Percentiles rank a stretch among this genome's conserved stretches.
Evolutionary conservation across 2,113 vertebrate genomes (phyloP).

Genomic region (Odontesthes bonariensis): DNA sequence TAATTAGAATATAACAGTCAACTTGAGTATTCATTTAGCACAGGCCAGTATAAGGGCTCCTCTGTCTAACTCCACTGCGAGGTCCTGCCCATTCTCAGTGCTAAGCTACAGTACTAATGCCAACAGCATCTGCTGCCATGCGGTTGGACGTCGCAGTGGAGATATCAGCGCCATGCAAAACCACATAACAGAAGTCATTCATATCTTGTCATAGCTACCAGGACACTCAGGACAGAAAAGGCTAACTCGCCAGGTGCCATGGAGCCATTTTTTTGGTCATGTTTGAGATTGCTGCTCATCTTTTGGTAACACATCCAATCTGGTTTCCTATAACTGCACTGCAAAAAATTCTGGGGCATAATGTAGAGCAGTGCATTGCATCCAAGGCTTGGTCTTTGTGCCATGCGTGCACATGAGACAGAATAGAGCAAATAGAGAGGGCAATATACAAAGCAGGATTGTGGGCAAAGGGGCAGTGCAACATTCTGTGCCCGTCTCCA

Average conservation of each 20-base stretch:
- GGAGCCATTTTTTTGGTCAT: conserved; percentile 56
- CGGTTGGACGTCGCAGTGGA: conserved; percentile 78
- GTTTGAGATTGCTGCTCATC: conserved; percentile 26
- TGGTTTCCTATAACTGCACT: conserved; percentile 55
- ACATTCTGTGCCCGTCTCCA: conserved; percentile 74
- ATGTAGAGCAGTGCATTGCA: conserved; percentile 75
- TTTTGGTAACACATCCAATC: conserved; percentile 53
- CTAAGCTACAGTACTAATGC: conserved; percentile 73
- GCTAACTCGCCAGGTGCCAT: conserved; percentile 42
- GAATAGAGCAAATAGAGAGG: conserved; percentile 55
- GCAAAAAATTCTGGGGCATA: conserved; percentile 61
- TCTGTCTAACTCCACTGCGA: conserved; percentile 81
- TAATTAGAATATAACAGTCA: conserved; percentile 30
- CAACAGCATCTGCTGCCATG: conserved; percentile 73
- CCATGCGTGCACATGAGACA: conserved; percentile 79
- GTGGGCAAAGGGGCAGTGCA: conserved; percentile 64
- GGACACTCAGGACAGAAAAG: conserved; percentile 54
- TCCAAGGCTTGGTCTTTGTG: conserved; percentile 79
- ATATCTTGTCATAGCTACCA: conserved; percentile 58
- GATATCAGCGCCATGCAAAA: conserved; percentile 83
- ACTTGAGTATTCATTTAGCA: conserved; percentile 49
- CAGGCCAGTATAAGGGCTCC: conserved; percentile 67
- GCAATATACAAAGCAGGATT: conserved; percentile 63
- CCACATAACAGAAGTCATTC: conserved; percentile 73
- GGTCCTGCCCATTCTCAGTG: conserved; percentile 79